A percentile compares a stretch with the other conserved stretches of the same genome.
These are phyloP conservation scores for Phallusia fumigata DNA, from an alignment of 23 tunicate species.

Conservation along the genomic window DNA sequence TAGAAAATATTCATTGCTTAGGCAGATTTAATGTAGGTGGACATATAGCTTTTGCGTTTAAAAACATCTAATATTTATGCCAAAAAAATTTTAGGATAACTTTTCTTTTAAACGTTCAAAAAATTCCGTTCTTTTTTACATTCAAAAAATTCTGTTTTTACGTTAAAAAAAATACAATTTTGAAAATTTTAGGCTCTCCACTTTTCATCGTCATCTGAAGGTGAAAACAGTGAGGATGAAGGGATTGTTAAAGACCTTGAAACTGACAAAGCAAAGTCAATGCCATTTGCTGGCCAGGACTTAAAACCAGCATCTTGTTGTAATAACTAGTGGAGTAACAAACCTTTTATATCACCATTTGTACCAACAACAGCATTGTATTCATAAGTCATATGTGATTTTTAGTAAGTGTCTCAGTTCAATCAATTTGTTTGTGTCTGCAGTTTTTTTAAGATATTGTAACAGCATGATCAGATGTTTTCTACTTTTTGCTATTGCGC, in stretches of 20 bases:
- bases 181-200: neutral
- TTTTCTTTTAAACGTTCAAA: no score
- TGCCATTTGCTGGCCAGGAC: neutral
- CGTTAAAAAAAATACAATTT: neutral
- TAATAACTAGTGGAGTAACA: neutral
- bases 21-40: no score
- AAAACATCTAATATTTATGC: no score
- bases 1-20: no score
- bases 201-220: slow-evolving; percentile 10
- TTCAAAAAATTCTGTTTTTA: no score
- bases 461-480: no score
- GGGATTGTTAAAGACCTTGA: slow-evolving; percentile 12
- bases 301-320: neutral
- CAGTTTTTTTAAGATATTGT: no score
- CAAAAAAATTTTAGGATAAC: no score
- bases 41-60: no score
- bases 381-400: neutral
- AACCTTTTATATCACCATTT: neutral
- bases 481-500: no score
- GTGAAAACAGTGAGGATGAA: slow-evolving; percentile 10
- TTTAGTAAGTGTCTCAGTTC: neutral
- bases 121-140: no score
- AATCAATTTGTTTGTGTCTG: no score
- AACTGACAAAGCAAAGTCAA: neutral
- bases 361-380: neutral